Conservation (phyloP, 2,888 invertebrate species). For the Plutella xylostella region DNA sequence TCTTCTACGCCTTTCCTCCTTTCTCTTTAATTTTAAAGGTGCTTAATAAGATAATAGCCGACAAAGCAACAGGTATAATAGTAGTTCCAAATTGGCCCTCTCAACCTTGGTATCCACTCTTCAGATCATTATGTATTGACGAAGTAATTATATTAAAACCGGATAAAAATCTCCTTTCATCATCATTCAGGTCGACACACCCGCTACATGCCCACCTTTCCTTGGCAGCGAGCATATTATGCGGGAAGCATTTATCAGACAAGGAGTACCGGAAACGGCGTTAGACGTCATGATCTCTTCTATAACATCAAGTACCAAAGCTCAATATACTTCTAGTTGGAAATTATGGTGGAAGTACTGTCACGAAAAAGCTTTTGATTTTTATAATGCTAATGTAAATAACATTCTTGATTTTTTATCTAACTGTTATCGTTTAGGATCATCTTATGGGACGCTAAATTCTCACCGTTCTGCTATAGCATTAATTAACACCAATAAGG, state of each 20-base stretch:
- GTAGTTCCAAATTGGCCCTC: background rate
- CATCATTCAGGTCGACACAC: background rate
- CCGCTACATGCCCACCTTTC: background rate
- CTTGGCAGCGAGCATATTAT: slow-evolving; percentile 11
- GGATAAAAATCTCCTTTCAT: too few relatives aligned
- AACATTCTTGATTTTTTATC: too few relatives aligned
- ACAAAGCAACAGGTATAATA: background rate
- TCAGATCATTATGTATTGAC: background rate
- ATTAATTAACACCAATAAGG: slow-evolving; percentile 1
- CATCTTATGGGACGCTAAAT: slow-evolving; percentile 6
- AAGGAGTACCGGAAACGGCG: background rate
- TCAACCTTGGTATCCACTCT: background rate
- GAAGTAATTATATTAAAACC: background rate
- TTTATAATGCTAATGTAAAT: too few relatives aligned
- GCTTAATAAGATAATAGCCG: background rate
- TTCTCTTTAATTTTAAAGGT: background rate
- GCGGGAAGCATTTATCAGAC: slow-evolving; percentile 1
- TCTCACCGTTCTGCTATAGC: slow-evolving; percentile 6
- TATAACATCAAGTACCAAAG: slow-evolving; percentile 1
- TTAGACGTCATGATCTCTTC: slow-evolving; percentile 5
- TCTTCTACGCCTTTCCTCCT: background rate
- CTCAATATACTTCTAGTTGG: too few relatives aligned
- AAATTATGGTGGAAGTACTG: too few relatives aligned
- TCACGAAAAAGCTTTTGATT: too few relatives aligned
- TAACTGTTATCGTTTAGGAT: background rate